Percentiles rank a stretch among this genome's conserved stretches.
Conservation (phyloP, 2,888 invertebrate genomes). For the Scaptomyza parva region DNA sequence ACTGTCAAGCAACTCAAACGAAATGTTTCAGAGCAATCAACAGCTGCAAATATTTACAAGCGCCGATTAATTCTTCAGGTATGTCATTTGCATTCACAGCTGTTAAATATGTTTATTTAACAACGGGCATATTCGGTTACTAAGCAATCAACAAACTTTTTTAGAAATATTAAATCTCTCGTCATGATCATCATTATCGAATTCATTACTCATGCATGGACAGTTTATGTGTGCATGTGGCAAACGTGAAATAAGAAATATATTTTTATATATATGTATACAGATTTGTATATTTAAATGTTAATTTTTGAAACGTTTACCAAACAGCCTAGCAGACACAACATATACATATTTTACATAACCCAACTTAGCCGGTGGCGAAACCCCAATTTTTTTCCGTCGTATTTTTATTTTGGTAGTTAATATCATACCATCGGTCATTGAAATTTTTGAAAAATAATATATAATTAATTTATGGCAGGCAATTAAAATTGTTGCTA, state of each 20-base stretch:
- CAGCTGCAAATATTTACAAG: slow-evolving; percentile 33
- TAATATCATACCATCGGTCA: too few species aligned
- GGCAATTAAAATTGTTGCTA: too few species aligned
- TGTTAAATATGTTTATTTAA: slow-evolving; percentile 38
- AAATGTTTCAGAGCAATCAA: slow-evolving; percentile 15
- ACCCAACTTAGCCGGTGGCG: too few species aligned
- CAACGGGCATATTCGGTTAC: slow-evolving; percentile 60
- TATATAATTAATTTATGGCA: too few species aligned
- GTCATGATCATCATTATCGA: slow-evolving; percentile 43
- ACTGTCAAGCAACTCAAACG: slow-evolving; percentile 54
- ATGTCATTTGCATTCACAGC: slow-evolving; percentile 67
- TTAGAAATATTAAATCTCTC: slow-evolving; percentile 65
- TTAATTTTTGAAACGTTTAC: slow-evolving; percentile 56
- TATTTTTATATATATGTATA: slow-evolving; percentile 44
- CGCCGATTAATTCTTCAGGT: slow-evolving; percentile 46
- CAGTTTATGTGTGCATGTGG: slow-evolving; percentile 50
- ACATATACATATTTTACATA: too few species aligned
- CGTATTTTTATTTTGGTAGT: too few species aligned
- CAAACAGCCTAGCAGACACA: too few species aligned
- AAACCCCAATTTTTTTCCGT: too few species aligned
- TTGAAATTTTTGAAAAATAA: too few species aligned
- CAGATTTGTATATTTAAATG: not conserved
- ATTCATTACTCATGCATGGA: slow-evolving; percentile 64
- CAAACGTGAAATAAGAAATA: slow-evolving; percentile 12
- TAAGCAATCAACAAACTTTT: slow-evolving; percentile 49